Percentiles rank a stretch among this genome's conserved stretches.
Evolutionary conservation across 2,888 invertebrate genomes (phyloP).

Genomic region (Drosophila mercatorum): DNA sequence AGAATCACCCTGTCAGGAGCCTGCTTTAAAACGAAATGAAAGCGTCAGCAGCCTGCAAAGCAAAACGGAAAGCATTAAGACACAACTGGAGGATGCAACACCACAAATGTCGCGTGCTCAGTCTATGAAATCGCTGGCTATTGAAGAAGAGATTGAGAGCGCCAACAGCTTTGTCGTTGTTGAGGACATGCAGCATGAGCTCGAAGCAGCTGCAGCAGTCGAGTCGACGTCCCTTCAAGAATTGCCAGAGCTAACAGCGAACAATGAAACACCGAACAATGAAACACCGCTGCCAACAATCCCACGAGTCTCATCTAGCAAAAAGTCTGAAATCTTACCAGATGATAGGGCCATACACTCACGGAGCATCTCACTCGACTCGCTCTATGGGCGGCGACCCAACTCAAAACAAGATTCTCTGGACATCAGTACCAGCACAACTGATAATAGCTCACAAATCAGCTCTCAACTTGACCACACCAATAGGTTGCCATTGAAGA

Average conservation of each 20-base stretch:
- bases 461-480: constrained; percentile 58
- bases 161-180: constrained; percentile 71
- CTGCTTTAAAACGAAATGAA: constrained; percentile 59
- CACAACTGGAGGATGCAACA: constrained; percentile 71
- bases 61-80: constrained; percentile 78
- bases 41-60: constrained; percentile 75
- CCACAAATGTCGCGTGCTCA: constrained; percentile 76
- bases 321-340: constrained; percentile 13
- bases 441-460: constrained; percentile 77
- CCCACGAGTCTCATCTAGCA: constrained; percentile 14
- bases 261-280: constrained; percentile 12
- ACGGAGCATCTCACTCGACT: constrained; percentile 75
- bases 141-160: constrained; percentile 83
- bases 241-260: constrained; percentile 2
- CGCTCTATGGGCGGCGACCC: constrained; percentile 70
- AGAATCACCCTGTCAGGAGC: constrained; percentile 24
- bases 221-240: constrained; percentile 5
- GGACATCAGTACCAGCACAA: constrained; percentile 70
- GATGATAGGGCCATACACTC: constrained; percentile 40
- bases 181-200: constrained; percentile 55
- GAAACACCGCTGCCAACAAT: neutral
- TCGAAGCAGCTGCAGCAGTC: constrained; percentile 32
- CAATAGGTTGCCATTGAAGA: constrained; percentile 28
- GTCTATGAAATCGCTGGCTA: constrained; percentile 85
- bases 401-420: constrained; percentile 60